phyloP scores from a whole-genome alignment of 2,113 vertebrate species.

The Xenopus laevis region DNA sequence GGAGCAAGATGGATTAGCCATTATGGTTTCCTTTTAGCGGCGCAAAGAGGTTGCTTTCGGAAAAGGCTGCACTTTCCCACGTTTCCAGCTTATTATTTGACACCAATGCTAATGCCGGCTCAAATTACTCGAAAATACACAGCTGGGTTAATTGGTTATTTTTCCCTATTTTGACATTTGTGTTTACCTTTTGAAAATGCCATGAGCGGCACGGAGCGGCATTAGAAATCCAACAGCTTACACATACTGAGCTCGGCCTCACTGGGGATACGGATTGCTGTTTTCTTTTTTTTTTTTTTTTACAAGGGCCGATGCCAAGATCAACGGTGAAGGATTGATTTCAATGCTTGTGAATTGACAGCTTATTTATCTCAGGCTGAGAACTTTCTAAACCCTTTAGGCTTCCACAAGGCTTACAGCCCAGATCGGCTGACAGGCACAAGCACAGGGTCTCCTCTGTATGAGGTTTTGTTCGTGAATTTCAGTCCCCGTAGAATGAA shows the following conservation, averaged over 20 bases:
- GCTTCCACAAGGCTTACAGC: slow-evolving; percentile 28
- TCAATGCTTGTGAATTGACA: slow-evolving; percentile 83
- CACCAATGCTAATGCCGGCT: slow-evolving; percentile 48
- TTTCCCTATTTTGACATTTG: slow-evolving; percentile 71
- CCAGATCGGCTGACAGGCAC: slow-evolving; percentile 11
- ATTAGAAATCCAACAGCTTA: slow-evolving; percentile 69
- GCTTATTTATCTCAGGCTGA: slow-evolving; percentile 77
- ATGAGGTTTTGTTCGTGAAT: neutral
- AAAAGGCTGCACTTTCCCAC: slow-evolving; percentile 32
- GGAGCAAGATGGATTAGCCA: too few species aligned
- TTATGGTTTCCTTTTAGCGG: too few species aligned
- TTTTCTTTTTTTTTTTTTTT: slow-evolving; percentile 54
- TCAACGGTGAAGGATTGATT: slow-evolving; percentile 79
- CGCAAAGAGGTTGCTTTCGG: neutral
- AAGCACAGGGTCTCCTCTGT: slow-evolving; percentile 14
- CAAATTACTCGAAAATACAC: slow-evolving; percentile 53
- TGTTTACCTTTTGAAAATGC: slow-evolving; percentile 69
- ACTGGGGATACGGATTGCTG: slow-evolving; percentile 66
- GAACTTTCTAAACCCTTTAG: slow-evolving; percentile 69
- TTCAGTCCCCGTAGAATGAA: too few species aligned
- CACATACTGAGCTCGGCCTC: slow-evolving; percentile 63
- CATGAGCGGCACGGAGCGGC: slow-evolving; percentile 62
- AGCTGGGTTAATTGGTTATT: slow-evolving; percentile 65
- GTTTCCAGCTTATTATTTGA: slow-evolving; percentile 52
- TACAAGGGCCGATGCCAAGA: slow-evolving; percentile 65